Base-by-base conservation (phyloP, 2,797 vertebrate species). In the Prunella strophiata region DNA sequence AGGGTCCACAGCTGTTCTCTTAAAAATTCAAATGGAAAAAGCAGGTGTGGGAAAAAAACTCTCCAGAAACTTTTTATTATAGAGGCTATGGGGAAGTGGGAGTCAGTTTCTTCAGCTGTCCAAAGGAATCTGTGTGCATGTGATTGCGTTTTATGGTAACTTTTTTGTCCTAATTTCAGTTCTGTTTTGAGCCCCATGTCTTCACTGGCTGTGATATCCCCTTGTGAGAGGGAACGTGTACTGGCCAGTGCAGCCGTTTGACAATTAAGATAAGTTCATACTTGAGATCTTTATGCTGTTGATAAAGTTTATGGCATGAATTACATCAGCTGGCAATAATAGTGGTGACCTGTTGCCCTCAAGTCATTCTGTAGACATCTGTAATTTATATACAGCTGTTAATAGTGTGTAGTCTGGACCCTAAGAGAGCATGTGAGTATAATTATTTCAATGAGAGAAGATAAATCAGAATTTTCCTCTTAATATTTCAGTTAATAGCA, bases 281-380 rank as follows among this genome's bases (percentile, higher is more conserved):
- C 40, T 95, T 59, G 6, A 91, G 54, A 16, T 85, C 72, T 83
- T 86, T 70, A 80, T 75, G 79, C 58, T 47, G 32, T 66, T 74
- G 79, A 70, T 95, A 88, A 91, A 84, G 34, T 95, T 96, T 85
- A 92, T 93, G 85, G 76, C 0, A 5, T 1, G 0, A 81, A 79
- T 96, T 84, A 94, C 88, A 91, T 96, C 85, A 92, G 62, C 71
- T 88, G 76, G 52, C 74, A 67, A 51, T 92, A 86, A 93, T 52
- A 61, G 42, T 43, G 11, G 40, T 88, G 79, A 92, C 85, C 89
- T 76, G 45, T 75, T 74, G 38, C 76, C 59, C 71, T 94, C 3
- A 6, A 91, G 85, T 73, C 42, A 25, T 92, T 86, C 47, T 86
- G 42, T 50, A 88, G 89, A 57, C 16, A n/a, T 88, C 32, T 88